phyloP scores from a whole-genome alignment of 2,797 vertebrate genomes.

The Melanogrammus aeglefinus region DNA sequence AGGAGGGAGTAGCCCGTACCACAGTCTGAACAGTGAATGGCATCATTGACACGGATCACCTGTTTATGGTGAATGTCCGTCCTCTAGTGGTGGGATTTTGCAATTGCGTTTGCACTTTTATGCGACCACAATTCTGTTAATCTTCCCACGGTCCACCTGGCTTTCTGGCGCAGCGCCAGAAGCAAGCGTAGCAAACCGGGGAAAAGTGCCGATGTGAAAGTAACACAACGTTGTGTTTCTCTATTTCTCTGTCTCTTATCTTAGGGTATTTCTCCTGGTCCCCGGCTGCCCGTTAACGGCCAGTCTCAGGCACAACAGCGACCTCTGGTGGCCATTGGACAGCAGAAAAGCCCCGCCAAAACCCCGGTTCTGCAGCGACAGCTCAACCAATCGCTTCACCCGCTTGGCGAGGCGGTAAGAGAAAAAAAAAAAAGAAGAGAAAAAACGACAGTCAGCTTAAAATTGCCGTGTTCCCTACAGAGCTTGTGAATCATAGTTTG shows the following conservation, averaged over 20 bases:
- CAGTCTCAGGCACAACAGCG: slow-evolving; percentile 79
- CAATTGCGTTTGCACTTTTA: slow-evolving; percentile 39
- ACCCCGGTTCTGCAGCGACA: slow-evolving; percentile 80
- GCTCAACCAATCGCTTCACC: slow-evolving; percentile 81
- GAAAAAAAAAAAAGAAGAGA: background rate
- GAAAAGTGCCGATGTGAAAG: background rate
- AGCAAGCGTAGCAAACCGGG: background rate
- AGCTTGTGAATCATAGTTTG: background rate
- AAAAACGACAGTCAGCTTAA: background rate
- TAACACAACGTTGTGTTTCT: background rate
- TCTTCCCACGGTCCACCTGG: background rate
- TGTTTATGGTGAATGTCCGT: slow-evolving; percentile 49
- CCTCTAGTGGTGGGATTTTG: slow-evolving; percentile 61
- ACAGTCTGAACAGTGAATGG: slow-evolving; percentile 59
- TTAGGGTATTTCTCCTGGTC: slow-evolving; percentile 64
- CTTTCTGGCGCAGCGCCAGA: background rate
- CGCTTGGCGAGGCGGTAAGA: slow-evolving; percentile 79
- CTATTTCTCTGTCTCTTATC: slow-evolving; percentile 2
- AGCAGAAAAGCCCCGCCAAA: slow-evolving; percentile 84
- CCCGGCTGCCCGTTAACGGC: slow-evolving; percentile 80
- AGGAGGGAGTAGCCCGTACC: slow-evolving; percentile 54
- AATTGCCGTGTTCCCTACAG: background rate
- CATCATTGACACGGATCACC: slow-evolving; percentile 42
- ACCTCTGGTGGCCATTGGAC: slow-evolving; percentile 50
- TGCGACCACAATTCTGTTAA: background rate